Base-by-base conservation (phyloP, 2,888 invertebrate genomes). In the Apotomis betuletana region DNA sequence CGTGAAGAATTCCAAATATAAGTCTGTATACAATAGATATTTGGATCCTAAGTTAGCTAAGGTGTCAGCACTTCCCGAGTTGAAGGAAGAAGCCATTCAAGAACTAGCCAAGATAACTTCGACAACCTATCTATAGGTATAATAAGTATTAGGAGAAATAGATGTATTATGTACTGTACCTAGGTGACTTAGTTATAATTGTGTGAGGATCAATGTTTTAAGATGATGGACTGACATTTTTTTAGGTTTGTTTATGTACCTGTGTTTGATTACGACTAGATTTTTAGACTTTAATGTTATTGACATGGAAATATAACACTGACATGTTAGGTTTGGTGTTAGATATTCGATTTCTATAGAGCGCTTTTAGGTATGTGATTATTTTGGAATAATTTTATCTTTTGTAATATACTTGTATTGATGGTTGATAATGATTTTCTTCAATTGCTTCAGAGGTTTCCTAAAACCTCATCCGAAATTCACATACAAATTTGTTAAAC, bases 1-100 rank as follows among this genome's bases (percentile, higher is more conserved):
- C 83, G 95, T 96, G n/a, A 95, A 96, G 12, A 94, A 93, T 36
- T 95, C 95, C 13, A 97, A 96, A 86, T 94, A 95, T 77, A 95
- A 96, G 82, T 94, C 96, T 0, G 95, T 96, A 5, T 94, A 94
- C 77, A 94, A 93, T 71, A 97, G 96, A 88, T 97, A 96, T 84
- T 88, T 80, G 55, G 87, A 88, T 58, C 62, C 75, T 0, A 94
- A 95, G 65, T 90, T 95, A 78, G 94, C 94, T 74, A 96, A 95
- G 87, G 95, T 96, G 36, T 95, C 96, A 64, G 80, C 91, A 41
- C 93, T 95, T 41, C 91, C 95, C 0, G 95, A 96, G 81, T 86
- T 96, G n/a, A 94, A 90, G 80, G 91, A 94, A 15, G 85, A 87
- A 68, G 77, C 81, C 44, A 85, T 92, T 44, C 75, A 82, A 60